These are phyloP conservation scores for Turnix velox DNA, from an alignment of 2,113 vertebrate genomes.

Conservation along the genomic window DNA sequence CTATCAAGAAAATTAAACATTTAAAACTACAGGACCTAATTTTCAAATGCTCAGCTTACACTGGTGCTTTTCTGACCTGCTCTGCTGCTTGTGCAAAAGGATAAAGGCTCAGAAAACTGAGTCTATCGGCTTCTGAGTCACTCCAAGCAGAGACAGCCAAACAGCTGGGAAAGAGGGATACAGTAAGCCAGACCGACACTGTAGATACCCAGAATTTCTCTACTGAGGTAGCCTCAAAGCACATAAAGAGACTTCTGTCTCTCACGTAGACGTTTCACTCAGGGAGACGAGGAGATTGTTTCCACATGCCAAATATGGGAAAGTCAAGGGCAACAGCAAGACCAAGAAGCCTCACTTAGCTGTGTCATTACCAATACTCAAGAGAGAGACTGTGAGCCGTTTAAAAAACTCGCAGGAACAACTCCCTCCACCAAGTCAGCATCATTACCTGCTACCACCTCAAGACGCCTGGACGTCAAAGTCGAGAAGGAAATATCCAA, in stretches of 20 bases:
- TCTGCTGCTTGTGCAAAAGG: background rate
- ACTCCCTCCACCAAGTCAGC: background rate
- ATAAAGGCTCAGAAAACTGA: background rate
- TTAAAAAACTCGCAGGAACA: background rate
- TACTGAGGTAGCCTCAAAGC: background rate
- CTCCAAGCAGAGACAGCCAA: background rate
- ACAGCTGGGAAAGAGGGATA: background rate
- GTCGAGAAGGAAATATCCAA: background rate
- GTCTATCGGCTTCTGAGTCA: background rate
- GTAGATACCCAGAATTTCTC: background rate
- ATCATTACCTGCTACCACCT: background rate
- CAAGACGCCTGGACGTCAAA: background rate
- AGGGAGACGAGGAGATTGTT: background rate
- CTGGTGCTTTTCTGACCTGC: background rate
- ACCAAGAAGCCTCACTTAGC: background rate
- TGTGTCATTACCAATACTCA: background rate
- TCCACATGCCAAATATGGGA: background rate
- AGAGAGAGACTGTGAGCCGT: background rate
- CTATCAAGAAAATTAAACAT: background rate
- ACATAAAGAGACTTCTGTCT: background rate
- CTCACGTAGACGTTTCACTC: background rate
- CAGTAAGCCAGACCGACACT: background rate
- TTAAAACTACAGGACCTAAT: background rate
- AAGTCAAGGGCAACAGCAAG: background rate
- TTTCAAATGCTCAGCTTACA: background rate